Evolutionary conservation across 2,797 vertebrate genomes (phyloP).

Genomic region (Siniperca scherzeri): DNA sequence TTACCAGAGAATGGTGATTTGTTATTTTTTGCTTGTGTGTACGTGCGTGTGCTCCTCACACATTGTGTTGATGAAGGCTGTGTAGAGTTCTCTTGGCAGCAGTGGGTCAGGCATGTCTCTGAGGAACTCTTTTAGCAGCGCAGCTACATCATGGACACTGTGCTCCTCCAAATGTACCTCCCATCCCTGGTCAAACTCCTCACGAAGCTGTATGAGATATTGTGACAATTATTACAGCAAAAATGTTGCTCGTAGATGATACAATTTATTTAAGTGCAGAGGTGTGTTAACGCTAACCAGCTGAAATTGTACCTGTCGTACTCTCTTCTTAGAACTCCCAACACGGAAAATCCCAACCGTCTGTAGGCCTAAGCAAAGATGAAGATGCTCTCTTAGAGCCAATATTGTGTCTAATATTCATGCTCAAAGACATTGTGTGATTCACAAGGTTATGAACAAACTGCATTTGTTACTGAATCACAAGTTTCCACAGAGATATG

Average conservation of each 20-base stretch:
- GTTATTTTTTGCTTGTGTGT: neutral
- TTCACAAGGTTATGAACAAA: neutral
- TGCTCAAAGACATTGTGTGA: neutral
- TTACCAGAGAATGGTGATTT: neutral
- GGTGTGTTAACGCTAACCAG: neutral
- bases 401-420: neutral
- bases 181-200: conserved; percentile 94
- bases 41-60: conserved; percentile 81
- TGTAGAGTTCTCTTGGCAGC: conserved; percentile 96
- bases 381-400: conserved; percentile 18
- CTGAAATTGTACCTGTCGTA: conserved; percentile 90
- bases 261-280: neutral
- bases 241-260: neutral
- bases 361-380: conserved; percentile 89
- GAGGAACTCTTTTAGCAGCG: conserved; percentile 97
- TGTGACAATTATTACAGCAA: conserved; percentile 10
- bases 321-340: conserved; percentile 98
- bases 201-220: conserved; percentile 88
- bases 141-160: conserved; percentile 96
- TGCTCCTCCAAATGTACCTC: conserved; percentile 93
- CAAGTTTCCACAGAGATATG: neutral
- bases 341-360: conserved; percentile 98
- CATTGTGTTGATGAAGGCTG: conserved; percentile 94
- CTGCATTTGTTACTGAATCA: neutral
- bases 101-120: conserved; percentile 96